These are phyloP conservation scores for Chrysotoxum bicinctum DNA, from an alignment of 2,888 invertebrate species.

Conservation along the genomic window DNA sequence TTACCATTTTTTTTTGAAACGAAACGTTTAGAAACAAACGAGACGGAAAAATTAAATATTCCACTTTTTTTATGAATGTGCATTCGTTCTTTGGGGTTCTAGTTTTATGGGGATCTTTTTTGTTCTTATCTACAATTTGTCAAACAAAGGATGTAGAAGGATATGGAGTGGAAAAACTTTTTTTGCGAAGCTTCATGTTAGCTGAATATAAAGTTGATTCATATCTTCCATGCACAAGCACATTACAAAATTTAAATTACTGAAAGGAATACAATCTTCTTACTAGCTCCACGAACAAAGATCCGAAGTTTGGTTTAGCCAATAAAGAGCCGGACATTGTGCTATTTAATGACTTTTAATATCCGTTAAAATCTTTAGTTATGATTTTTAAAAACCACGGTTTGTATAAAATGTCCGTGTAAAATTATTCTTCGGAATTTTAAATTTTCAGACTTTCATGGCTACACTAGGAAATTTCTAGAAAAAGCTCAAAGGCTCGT, in stretches of 20 bases:
- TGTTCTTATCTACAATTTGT: neutral
- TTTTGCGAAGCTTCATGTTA: neutral
- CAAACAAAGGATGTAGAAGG: constrained; percentile 8
- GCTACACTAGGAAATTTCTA: too few relatives aligned
- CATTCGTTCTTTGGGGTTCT: neutral
- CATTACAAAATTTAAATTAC: neutral
- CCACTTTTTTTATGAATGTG: neutral
- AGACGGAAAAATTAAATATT: constrained; percentile 27
- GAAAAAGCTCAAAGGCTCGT: too few relatives aligned
- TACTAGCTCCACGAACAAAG: neutral
- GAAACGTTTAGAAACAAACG: neutral
- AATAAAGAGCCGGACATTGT: neutral
- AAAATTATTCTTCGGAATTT: too few relatives aligned
- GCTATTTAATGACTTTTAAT: neutral
- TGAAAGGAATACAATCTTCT: neutral
- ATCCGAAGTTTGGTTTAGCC: neutral
- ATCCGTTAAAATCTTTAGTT: too few relatives aligned
- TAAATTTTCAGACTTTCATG: too few relatives aligned
- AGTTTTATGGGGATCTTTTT: neutral
- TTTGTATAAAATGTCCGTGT: too few relatives aligned
- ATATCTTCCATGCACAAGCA: neutral
- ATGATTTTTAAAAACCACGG: too few relatives aligned
- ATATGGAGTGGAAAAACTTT: neutral
- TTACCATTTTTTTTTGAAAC: neutral
- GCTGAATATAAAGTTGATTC: neutral